A percentile compares a stretch with the other conserved stretches of the same genome.
Conservation (phyloP, 1,140 invertebrate species). For the Zeugodacus cucurbitae region DNA sequence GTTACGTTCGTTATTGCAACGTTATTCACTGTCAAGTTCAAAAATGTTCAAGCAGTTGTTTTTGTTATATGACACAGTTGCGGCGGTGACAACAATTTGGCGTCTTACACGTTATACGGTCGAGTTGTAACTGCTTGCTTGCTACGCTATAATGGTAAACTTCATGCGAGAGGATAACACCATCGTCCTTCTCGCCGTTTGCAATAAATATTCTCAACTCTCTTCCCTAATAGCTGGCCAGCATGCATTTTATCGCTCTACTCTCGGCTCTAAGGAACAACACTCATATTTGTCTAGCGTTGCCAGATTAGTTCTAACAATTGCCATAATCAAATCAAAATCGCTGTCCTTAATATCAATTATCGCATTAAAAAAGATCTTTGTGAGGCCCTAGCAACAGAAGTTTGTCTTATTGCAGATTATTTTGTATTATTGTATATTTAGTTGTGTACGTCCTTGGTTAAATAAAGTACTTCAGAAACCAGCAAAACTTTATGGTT, state of each 20-base stretch:
- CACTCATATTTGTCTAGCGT: too few species aligned
- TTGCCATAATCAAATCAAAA: too few species aligned
- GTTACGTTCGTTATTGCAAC: background rate
- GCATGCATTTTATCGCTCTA: background rate
- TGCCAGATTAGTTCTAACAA: too few species aligned
- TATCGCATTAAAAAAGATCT: too few species aligned
- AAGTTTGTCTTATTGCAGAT: too few species aligned
- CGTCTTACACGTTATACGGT: background rate
- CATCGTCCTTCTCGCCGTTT: background rate
- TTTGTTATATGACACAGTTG: background rate
- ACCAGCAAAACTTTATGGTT: too few species aligned
- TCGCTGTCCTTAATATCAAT: too few species aligned
- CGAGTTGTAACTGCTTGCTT: background rate
- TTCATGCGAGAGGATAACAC: background rate
- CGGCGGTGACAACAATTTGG: background rate
- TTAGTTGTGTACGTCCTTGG: too few species aligned
- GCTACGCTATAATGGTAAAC: background rate
- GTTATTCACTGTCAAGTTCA: background rate
- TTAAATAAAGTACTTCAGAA: too few species aligned
- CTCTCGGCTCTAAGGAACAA: background rate
- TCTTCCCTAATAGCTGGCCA: background rate
- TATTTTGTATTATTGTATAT: too few species aligned
- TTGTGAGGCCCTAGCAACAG: too few species aligned
- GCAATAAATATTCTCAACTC: background rate
- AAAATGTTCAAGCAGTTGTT: background rate